Conservation (phyloP, 2,113 vertebrate species). For the Herpetotheres cachinnans region DNA sequence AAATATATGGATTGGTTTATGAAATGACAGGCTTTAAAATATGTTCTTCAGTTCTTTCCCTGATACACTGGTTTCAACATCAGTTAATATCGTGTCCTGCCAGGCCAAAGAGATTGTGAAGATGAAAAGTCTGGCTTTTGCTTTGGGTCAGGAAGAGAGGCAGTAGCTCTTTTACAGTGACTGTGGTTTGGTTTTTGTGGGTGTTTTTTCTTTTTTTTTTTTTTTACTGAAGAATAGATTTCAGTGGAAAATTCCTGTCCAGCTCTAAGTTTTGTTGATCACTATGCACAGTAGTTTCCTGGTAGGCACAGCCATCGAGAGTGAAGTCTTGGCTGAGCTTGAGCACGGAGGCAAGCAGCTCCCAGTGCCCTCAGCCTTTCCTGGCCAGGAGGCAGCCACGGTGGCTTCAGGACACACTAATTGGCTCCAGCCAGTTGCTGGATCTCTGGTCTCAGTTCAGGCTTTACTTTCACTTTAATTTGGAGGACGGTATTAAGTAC, state of each 20-base stretch:
- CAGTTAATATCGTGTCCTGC: background rate
- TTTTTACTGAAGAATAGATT: background rate
- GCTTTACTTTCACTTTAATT: background rate
- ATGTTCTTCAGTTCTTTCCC: background rate
- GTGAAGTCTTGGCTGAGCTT: background rate
- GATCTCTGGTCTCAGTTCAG: background rate
- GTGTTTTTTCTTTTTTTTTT: background rate
- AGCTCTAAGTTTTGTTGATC: background rate
- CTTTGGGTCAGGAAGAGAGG: background rate
- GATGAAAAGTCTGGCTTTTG: background rate
- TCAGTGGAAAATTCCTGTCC: background rate
- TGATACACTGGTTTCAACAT: background rate
- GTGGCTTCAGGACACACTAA: background rate
- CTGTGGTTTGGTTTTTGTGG: background rate
- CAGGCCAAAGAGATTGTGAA: background rate
- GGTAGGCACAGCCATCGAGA: background rate
- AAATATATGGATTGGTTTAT: background rate
- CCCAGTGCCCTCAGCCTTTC: background rate
- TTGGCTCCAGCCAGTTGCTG: background rate
- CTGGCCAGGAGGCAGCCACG: background rate
- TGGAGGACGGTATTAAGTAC: background rate
- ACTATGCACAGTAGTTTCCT: background rate
- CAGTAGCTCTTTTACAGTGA: background rate
- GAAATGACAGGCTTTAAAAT: background rate
- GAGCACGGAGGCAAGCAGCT: background rate